phyloP scores from a whole-genome alignment of 2,113 vertebrate species.

The Hiodon alosoides region DNA sequence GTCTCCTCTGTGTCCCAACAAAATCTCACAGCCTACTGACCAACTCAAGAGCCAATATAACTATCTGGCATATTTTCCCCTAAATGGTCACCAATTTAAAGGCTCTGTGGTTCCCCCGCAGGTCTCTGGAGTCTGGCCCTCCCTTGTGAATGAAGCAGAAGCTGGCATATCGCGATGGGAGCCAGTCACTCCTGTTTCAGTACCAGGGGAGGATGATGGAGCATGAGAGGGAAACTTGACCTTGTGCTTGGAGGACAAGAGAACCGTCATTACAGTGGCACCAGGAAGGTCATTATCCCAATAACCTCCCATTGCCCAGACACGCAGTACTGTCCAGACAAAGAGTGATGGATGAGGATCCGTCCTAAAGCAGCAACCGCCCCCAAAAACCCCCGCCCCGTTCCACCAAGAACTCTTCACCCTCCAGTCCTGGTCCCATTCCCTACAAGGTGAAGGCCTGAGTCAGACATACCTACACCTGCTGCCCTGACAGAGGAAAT shows the following conservation, averaged over 20 bases:
- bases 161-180: slow-evolving; percentile 12
- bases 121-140: background rate
- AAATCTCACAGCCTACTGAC: slow-evolving; percentile 16
- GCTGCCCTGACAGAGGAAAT: too few species aligned
- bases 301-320: slow-evolving; percentile 26
- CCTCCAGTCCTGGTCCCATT: too few species aligned
- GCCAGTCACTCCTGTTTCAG: slow-evolving; percentile 18
- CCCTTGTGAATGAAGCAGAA: background rate
- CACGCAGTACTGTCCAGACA: slow-evolving; percentile 51
- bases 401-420: too few species aligned
- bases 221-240: slow-evolving; percentile 37
- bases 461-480: too few species aligned
- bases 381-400: too few species aligned
- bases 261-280: slow-evolving; percentile 54
- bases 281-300: slow-evolving; percentile 55
- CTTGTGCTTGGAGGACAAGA: slow-evolving; percentile 38
- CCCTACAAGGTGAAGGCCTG: too few species aligned
- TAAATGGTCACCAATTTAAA: slow-evolving; percentile 25
- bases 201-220: slow-evolving; percentile 18
- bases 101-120: background rate
- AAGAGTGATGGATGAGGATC: slow-evolving; percentile 52
- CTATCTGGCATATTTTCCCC: slow-evolving; percentile 22
- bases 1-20: slow-evolving; percentile 5
- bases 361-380: slow-evolving; percentile 9
- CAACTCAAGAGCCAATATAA: background rate